A percentile compares a stretch with the other conserved stretches of the same genome.
These are phyloP conservation scores for Sitobion miscanthi DNA, from an alignment of 1,140 invertebrate species.

Conservation along the genomic window DNA sequence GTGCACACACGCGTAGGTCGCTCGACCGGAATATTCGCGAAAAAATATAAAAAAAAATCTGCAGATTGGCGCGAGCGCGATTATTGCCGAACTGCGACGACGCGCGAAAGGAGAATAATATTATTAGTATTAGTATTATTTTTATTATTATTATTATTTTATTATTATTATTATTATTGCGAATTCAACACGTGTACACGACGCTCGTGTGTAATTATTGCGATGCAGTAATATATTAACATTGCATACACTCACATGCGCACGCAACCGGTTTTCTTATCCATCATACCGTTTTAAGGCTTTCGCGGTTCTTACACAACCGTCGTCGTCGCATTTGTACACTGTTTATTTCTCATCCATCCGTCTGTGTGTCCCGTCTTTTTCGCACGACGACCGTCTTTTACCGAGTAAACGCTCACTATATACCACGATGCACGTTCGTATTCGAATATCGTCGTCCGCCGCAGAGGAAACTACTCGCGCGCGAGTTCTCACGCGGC, in stretches of 20 bases:
- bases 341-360: background rate
- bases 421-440: background rate
- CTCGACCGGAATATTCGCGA: background rate
- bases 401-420: background rate
- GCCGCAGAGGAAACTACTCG: background rate
- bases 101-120: slow-evolving; percentile 4
- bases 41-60: background rate
- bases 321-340: background rate
- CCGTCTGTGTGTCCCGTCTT: background rate
- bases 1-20: background rate
- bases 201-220: slow-evolving; percentile 41
- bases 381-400: background rate
- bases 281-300: slow-evolving; percentile 39
- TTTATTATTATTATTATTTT: background rate
- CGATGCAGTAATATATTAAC: background rate
- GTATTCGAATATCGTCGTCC: background rate
- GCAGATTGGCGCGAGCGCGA: background rate
- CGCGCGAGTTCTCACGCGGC: slow-evolving; percentile 34
- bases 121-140: background rate
- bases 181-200: slow-evolving; percentile 33
- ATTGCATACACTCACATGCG: background rate
- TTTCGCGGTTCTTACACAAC: slow-evolving; percentile 42
- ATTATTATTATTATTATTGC: background rate
- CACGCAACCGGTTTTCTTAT: slow-evolving; percentile 39
- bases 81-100: background rate